Conservation (phyloP, 2,888 invertebrate species). For the Nyleta sp. region DNA sequence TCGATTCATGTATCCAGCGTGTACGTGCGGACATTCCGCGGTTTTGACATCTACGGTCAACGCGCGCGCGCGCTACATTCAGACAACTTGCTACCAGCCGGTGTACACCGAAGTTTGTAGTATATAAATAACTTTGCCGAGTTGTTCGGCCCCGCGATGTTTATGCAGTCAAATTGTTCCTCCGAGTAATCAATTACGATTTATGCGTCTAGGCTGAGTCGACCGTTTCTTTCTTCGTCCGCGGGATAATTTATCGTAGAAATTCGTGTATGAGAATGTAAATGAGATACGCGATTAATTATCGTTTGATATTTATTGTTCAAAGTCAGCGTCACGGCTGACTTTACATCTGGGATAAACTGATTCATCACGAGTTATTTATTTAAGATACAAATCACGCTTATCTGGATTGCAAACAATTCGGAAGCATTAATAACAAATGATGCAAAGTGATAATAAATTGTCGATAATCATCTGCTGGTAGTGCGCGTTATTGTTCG, state of each 20-base stretch:
- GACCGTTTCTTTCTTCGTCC: no score
- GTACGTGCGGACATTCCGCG: constrained; percentile 56
- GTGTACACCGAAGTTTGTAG: constrained; percentile 12
- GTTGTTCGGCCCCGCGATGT: no score
- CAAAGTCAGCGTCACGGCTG: constrained; percentile 18
- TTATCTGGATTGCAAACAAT: constrained; percentile 43
- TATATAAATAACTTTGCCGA: constrained; percentile 36
- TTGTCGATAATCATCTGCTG: constrained; percentile 13
- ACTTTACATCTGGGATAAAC: constrained; percentile 29
- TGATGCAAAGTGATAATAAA: constrained; percentile 34
- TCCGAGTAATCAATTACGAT: no score
- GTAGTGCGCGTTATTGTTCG: constrained; percentile 6
- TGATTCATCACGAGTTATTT: constrained; percentile 40
- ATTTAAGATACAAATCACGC: constrained; percentile 46
- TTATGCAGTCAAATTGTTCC: no score
- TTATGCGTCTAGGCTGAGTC: no score
- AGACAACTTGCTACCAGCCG: constrained; percentile 35
- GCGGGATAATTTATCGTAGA: no score
- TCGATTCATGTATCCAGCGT: constrained; percentile 48
- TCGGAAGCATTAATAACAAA: constrained; percentile 42
- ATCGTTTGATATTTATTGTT: constrained; percentile 36
- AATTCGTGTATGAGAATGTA: constrained; percentile 9
- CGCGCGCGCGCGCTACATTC: constrained; percentile 10
- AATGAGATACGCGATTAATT: constrained; percentile 30
- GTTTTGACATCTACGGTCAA: constrained; percentile 60